Evolutionary conservation across 2,113 vertebrate species (phyloP).

Genomic region (Sigmodon hispidus): DNA sequence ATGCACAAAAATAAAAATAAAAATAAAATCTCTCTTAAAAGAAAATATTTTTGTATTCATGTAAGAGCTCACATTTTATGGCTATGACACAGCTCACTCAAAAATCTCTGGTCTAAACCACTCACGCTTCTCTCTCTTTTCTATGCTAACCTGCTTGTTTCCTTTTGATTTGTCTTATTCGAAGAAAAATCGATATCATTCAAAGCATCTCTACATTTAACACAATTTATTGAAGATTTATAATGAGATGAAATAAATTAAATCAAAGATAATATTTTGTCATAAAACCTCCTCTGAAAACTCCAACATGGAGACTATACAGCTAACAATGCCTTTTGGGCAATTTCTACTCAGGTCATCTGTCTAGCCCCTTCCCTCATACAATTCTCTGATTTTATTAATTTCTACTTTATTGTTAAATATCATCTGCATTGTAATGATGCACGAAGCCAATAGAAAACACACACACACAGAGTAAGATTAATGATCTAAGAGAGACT

Average conservation of each 20-base stretch:
- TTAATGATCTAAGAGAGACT: neutral
- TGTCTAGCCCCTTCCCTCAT: neutral
- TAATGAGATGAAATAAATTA: neutral
- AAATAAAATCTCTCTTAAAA: neutral
- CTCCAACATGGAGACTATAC: too few species aligned
- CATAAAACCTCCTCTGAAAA: neutral
- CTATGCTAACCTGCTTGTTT: neutral
- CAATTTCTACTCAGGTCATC: neutral
- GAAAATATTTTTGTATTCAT: neutral
- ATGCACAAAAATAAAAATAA: neutral
- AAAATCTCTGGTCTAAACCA: neutral
- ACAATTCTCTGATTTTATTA: neutral
- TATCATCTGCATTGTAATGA: slow-evolving; percentile 5
- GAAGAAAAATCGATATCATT: neutral
- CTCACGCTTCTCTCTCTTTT: neutral
- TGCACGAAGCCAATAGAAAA: slow-evolving; percentile 8
- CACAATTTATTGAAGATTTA: slow-evolving; percentile 13
- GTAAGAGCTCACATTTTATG: neutral
- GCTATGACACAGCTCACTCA: too few species aligned
- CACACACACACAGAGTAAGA: neutral
- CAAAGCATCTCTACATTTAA: slow-evolving; percentile 33
- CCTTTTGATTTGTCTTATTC: neutral
- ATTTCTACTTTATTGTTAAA: slow-evolving; percentile 13
- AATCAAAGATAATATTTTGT: neutral
- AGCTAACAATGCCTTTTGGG: neutral